Evolutionary conservation across 1,140 invertebrate species (phyloP).

Genomic region (Brachionus calyciflorus): DNA sequence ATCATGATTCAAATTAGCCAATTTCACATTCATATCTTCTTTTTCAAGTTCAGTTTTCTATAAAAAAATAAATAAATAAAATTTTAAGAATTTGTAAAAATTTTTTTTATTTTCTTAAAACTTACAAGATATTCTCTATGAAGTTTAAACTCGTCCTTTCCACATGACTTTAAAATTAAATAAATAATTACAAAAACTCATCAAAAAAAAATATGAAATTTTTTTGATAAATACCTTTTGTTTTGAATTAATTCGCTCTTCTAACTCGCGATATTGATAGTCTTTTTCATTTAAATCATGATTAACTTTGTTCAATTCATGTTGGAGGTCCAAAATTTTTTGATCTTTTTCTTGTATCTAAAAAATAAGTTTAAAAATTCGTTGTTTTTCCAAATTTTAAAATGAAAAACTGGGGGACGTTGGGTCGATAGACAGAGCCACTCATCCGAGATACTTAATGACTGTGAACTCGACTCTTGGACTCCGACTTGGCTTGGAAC

Average conservation of each 20-base stretch:
- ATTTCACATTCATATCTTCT: constrained; percentile 40
- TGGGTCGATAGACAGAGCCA: too few species aligned
- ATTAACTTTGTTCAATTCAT: constrained; percentile 30
- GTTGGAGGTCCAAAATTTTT: constrained; percentile 4
- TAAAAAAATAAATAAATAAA: background rate
- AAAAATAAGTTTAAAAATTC: background rate
- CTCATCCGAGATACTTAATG: too few species aligned
- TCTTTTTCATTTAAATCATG: constrained; percentile 41
- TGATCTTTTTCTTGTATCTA: constrained; percentile 38
- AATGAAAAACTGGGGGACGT: background rate
- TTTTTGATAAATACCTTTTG: constrained; percentile 4
- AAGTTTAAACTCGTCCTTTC: constrained; percentile 38
- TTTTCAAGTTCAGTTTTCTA: constrained; percentile 46
- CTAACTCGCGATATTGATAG: background rate
- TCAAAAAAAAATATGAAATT: background rate
- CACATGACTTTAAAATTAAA: background rate
- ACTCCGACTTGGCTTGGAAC: too few species aligned
- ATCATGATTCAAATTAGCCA: constrained; percentile 39
- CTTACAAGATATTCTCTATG: constrained; percentile 40
- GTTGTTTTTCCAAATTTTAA: too few species aligned
- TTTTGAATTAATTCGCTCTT: constrained; percentile 5
- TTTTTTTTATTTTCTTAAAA: background rate
- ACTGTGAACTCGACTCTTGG: too few species aligned
- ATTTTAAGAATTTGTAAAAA: background rate
- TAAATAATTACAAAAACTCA: too few species aligned